These are phyloP conservation scores for Spatulosminthurus flaviceps DNA, from an alignment of 2,888 invertebrate genomes.

Conservation along the genomic window DNA sequence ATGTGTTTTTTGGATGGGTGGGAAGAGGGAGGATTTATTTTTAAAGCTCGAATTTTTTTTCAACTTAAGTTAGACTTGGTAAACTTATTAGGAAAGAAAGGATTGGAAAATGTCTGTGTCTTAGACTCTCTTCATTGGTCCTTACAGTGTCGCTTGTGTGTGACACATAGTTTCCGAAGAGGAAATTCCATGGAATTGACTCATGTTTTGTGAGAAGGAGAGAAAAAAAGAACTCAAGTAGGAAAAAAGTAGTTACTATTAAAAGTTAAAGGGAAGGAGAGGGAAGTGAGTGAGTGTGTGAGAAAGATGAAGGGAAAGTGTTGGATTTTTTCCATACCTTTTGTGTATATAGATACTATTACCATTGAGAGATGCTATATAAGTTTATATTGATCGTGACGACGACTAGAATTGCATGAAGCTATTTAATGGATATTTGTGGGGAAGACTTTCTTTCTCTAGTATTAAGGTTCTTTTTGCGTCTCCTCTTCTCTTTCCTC, in stretches of 20 bases:
- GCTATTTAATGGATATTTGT: slow-evolving; percentile 2
- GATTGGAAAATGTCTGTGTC: slow-evolving; percentile 2
- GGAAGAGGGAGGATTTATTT: not conserved
- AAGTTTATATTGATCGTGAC: too few relatives aligned
- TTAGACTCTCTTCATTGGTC: too few relatives aligned
- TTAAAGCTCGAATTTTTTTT: not conserved
- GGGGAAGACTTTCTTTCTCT: not conserved
- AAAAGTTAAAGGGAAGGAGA: not conserved
- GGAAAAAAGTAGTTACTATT: not conserved
- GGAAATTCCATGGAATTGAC: slow-evolving; percentile 7
- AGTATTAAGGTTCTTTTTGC: not conserved
- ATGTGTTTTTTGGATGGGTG: not conserved
- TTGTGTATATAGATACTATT: not conserved
- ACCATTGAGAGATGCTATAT: too few relatives aligned
- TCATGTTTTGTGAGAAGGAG: not conserved
- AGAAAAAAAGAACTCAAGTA: too few relatives aligned
- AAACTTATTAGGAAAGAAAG: not conserved
- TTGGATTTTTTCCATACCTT: not conserved
- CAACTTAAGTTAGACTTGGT: not conserved
- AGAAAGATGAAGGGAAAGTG: slow-evolving; percentile 3
- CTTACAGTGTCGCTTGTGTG: too few relatives aligned
- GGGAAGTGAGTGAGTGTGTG: not conserved
- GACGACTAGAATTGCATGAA: not conserved
- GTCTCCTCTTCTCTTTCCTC: slow-evolving; percentile 25
- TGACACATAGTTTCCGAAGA: slow-evolving; percentile 18